Conservation (phyloP, 1,140 invertebrate species). For the Zaprionus ornatus region DNA sequence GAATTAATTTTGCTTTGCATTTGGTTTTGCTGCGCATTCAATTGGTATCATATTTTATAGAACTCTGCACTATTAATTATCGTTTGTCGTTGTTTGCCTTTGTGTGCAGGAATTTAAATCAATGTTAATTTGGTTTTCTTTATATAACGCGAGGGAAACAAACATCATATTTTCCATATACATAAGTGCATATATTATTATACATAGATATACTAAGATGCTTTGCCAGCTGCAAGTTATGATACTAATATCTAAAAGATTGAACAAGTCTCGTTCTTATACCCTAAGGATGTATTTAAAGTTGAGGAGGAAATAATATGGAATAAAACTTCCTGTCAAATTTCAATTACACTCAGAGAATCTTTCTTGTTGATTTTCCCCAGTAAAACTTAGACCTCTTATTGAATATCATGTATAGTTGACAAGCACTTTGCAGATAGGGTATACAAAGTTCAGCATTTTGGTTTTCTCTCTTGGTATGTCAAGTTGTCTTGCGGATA, state of each 20-base stretch:
- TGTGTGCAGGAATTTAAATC: neutral
- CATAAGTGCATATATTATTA: neutral
- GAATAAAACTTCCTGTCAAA: too few relatives aligned
- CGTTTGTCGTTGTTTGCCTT: neutral
- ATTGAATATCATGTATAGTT: too few relatives aligned
- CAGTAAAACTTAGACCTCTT: too few relatives aligned
- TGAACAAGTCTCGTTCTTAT: neutral
- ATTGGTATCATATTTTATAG: conserved; percentile 19
- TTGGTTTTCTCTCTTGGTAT: conserved; percentile 26
- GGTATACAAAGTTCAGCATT: neutral
- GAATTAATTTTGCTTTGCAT: conserved; percentile 60
- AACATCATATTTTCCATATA: neutral
- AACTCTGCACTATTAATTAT: conserved; percentile 13
- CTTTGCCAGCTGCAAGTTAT: neutral
- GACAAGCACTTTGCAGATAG: neutral
- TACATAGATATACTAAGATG: neutral
- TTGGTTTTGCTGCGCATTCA: conserved; percentile 37
- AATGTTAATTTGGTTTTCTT: conserved; percentile 1
- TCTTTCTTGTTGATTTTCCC: too few relatives aligned
- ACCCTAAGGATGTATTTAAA: neutral
- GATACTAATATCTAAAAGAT: neutral
- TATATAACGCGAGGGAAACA: neutral
- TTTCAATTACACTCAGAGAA: too few relatives aligned
- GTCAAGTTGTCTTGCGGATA: conserved; percentile 32
- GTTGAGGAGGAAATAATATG: too few relatives aligned